phyloP scores from a whole-genome alignment of 1,140 invertebrate species.

The Oscheius sp. region DNA sequence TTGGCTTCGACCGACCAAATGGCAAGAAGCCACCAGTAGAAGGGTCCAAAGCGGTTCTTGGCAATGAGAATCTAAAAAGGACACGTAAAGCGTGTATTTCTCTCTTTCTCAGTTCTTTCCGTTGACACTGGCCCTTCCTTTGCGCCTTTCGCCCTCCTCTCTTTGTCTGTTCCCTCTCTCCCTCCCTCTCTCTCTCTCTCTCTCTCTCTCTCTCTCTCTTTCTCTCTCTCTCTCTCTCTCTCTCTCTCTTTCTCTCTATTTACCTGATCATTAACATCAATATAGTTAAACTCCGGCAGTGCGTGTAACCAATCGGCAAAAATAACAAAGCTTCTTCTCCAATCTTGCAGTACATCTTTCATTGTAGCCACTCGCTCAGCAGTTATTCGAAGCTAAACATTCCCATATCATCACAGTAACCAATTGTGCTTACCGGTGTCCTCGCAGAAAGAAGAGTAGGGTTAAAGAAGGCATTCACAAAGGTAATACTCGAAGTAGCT shows the following conservation, averaged over 20 bases:
- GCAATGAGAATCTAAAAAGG: slow-evolving; percentile 38
- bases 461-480: slow-evolving; percentile 39
- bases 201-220: not conserved
- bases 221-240: not conserved
- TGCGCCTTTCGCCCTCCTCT: no score
- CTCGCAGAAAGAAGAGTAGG: slow-evolving; percentile 27
- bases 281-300: slow-evolving; percentile 31
- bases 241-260: not conserved
- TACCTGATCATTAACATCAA: slow-evolving; percentile 23
- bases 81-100: no score
- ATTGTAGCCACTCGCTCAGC: slow-evolving; percentile 22
- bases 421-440: slow-evolving; percentile 16
- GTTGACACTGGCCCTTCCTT: no score
- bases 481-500: slow-evolving; percentile 8
- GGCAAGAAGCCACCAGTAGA: slow-evolving; percentile 41
- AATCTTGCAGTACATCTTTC: slow-evolving; percentile 41
- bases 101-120: no score
- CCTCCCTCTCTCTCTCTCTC: no score
- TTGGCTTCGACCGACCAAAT: slow-evolving; percentile 29
- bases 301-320: slow-evolving; percentile 36
- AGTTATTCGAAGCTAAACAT: slow-evolving; percentile 28
- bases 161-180: not conserved
- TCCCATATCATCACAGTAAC: not conserved
- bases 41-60: slow-evolving; percentile 39
- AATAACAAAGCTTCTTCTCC: slow-evolving; percentile 34